These are phyloP conservation scores for Alfaro cultratus DNA, from an alignment of 2,797 vertebrate genomes.

Conservation along the genomic window DNA sequence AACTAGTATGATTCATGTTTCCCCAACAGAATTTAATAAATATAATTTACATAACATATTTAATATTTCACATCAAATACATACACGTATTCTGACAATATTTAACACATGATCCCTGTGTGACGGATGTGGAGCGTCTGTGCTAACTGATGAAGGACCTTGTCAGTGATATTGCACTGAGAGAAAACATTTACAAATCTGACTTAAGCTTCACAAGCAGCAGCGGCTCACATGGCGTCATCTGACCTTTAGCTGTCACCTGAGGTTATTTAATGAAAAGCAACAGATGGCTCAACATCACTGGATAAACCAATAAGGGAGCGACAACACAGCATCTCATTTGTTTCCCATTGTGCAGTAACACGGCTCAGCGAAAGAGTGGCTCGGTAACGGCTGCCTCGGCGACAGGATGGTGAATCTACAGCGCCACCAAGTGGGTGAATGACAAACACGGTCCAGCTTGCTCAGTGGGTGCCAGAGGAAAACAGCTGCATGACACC, in stretches of 20 bases:
- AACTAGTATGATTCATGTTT: not conserved
- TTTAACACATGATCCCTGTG: not conserved
- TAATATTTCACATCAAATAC: constrained; percentile 27
- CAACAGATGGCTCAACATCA: constrained; percentile 35
- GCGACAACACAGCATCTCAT: constrained; percentile 26
- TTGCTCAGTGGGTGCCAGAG: constrained; percentile 24
- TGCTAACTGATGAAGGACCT: constrained; percentile 3
- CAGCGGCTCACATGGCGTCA: constrained; percentile 39
- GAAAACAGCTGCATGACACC: constrained; percentile 22
- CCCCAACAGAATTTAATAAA: constrained; percentile 42
- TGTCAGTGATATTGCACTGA: constrained; percentile 15
- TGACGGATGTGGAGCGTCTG: not conserved
- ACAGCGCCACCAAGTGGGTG: constrained; percentile 60
- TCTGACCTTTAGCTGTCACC: constrained; percentile 56
- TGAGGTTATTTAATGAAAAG: constrained; percentile 52
- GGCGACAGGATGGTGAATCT: constrained; percentile 25
- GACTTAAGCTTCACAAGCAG: constrained; percentile 16
- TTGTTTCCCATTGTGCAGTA: constrained; percentile 19
- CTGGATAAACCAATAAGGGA: constrained; percentile 35
- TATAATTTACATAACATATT: constrained; percentile 36
- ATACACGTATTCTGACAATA: constrained; percentile 9
- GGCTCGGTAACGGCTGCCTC: constrained; percentile 10
- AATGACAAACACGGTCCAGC: not conserved
- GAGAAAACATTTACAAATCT: constrained; percentile 10
- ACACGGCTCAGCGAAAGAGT: constrained; percentile 28